A percentile compares a stretch with the other conserved stretches of the same genome.
Evolutionary conservation across 2,888 invertebrate genomes (phyloP).

Genomic region (Drosophila seclusa): DNA sequence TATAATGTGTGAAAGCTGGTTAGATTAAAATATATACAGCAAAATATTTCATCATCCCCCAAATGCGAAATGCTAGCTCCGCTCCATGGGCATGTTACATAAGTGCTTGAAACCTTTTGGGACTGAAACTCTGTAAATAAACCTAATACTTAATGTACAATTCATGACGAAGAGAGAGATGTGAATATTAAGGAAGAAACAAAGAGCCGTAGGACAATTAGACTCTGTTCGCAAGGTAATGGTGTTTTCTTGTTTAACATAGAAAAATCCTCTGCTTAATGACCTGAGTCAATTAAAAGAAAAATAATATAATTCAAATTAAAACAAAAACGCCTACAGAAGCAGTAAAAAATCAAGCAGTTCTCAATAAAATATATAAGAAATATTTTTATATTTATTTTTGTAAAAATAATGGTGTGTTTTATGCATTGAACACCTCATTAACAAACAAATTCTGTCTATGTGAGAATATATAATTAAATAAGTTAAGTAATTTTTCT

Average conservation of each 20-base stretch:
- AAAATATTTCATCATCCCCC: neutral
- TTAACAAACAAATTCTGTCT: neutral
- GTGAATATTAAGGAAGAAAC: neutral
- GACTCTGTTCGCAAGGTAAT: neutral
- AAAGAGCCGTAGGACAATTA: neutral
- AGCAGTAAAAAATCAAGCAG: neutral
- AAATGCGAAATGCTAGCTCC: neutral
- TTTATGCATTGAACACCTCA: neutral
- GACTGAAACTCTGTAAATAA: neutral
- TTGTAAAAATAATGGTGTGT: neutral
- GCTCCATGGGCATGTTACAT: neutral
- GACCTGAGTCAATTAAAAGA: neutral
- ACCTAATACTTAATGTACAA: neutral
- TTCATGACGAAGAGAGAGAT: neutral
- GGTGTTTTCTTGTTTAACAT: neutral
- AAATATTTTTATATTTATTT: neutral
- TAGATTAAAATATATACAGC: neutral
- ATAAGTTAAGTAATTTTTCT: neutral
- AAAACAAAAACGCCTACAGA: neutral
- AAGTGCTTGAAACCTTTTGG: constrained; percentile 2
- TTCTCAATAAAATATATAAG: neutral
- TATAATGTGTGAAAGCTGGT: neutral
- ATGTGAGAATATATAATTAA: neutral
- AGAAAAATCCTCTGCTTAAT: neutral
- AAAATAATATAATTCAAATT: neutral